A percentile compares a stretch with the other conserved stretches of the same genome.
Conservation (phyloP, 2,888 invertebrate genomes). For the Erebia epiphron region DNA sequence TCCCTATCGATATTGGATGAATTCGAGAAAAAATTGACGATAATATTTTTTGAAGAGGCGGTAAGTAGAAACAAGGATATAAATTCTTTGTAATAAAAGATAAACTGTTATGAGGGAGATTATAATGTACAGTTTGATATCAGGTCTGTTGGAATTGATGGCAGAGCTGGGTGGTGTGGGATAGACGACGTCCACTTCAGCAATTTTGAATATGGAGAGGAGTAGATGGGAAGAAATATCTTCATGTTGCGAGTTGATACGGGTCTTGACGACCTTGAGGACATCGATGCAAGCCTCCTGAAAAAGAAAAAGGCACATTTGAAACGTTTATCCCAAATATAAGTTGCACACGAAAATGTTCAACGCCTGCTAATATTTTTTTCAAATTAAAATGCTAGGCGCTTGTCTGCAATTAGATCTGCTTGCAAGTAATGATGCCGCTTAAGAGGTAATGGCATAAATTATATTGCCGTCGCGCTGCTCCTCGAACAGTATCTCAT, state of each 20-base stretch:
- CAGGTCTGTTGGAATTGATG: slow-evolving; percentile 57
- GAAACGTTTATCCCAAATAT: background rate
- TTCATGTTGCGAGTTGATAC: slow-evolving; percentile 92
- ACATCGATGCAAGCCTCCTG: slow-evolving; percentile 94
- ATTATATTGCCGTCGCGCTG: too few relatives aligned
- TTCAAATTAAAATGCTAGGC: too few relatives aligned
- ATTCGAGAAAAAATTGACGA: slow-evolving; percentile 72
- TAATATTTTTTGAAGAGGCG: slow-evolving; percentile 48
- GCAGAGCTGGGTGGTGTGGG: slow-evolving; percentile 85
- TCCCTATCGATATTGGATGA: slow-evolving; percentile 59
- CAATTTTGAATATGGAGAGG: slow-evolving; percentile 95
- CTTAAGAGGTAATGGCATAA: too few relatives aligned
- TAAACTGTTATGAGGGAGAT: slow-evolving; percentile 60
- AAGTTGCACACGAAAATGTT: too few relatives aligned
- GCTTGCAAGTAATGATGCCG: too few relatives aligned
- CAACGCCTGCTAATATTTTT: too few relatives aligned
- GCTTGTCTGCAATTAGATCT: too few relatives aligned
- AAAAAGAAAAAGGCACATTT: slow-evolving; percentile 47
- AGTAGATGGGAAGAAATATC: slow-evolving; percentile 93
- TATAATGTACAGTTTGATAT: slow-evolving; percentile 57
- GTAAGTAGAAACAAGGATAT: slow-evolving; percentile 46
- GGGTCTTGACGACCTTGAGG: slow-evolving; percentile 90
- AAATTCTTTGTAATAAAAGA: slow-evolving; percentile 56
- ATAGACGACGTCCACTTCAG: slow-evolving; percentile 94
- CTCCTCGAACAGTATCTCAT: too few relatives aligned